A percentile compares a stretch with the other conserved stretches of the same genome.
Conservation (phyloP, 2,113 vertebrate genomes). For the Athene noctua region DNA sequence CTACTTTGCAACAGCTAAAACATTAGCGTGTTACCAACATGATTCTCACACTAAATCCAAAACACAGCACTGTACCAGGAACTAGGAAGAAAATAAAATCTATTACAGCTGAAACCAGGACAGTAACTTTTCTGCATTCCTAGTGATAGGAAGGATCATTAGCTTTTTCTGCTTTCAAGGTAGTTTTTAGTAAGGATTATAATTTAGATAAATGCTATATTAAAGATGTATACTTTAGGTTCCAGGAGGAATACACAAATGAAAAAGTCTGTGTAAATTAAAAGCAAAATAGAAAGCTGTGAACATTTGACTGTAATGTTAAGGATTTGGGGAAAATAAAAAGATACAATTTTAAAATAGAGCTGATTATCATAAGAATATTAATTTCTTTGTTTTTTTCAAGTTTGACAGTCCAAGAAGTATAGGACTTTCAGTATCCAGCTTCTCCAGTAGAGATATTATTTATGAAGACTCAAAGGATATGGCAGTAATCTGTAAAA, state of each 20-base stretch:
- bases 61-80: no score
- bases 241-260: neutral
- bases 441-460: neutral
- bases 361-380: neutral
- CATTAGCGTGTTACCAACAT: no score
- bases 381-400: neutral
- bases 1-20: no score
- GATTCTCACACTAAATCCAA: no score
- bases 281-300: neutral
- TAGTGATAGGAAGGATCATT: neutral
- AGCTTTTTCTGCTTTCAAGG: neutral
- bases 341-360: neutral
- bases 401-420: neutral
- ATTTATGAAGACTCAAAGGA: neutral
- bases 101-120: no score
- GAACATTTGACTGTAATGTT: neutral
- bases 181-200: neutral
- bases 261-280: neutral
- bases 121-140: neutral
- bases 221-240: neutral
- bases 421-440: neutral
- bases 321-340: neutral
- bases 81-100: no score
- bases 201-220: neutral
- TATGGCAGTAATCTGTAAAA: neutral